Evolutionary conservation across 2,113 vertebrate species (phyloP), one percentile per base, ranked within the genome.

Genomic region (Stegostoma tigrinum): DNA sequence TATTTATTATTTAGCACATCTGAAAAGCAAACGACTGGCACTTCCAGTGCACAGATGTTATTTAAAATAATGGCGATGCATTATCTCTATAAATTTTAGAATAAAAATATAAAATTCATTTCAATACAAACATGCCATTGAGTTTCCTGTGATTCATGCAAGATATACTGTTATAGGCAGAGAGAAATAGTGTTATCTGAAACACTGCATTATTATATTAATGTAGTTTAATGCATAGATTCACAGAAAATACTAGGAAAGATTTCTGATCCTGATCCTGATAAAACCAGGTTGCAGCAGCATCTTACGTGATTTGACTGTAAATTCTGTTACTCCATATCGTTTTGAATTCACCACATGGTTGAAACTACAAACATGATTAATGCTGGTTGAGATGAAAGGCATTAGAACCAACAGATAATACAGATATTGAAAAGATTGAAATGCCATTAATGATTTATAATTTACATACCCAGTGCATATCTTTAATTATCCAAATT

Each of bases 231-330:
- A n/a, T 21, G 89, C 34, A 34, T 19, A n/a, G 34, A n/a, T 30
- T 6, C n/a, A 48, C 66, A 45, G 38, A 68, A 94, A 70, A 23
- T 68, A 94, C 55, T 42, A 45, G 30, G 30, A 30, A 34, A 34
- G 19, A 34, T 90, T 90, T 90, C n/a, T n/a, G n/a, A n/a, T n/a
- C n/a, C 80, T 90, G 87, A 90, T 55, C 87, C 30, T 90, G 89
- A 5, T 5, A 64, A 93, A 42, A 83, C 23, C 61, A 93, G 61
- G 66, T 66, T 66, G 34, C 19, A 48, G 48, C 66, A 66, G 66
- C 64, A 7, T 19, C 55, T 38, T 67, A n/a, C 64, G 15, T 93
- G n/a, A 93, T 19, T 90, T 15, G 30, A 64, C 87, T 83, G 38
- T 90, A 55, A 90, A 90, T 90, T 90, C 30, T 90, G 34, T 38